Base-by-base conservation (phyloP, 1,140 invertebrate species). In the Copidosoma floridanum region DNA sequence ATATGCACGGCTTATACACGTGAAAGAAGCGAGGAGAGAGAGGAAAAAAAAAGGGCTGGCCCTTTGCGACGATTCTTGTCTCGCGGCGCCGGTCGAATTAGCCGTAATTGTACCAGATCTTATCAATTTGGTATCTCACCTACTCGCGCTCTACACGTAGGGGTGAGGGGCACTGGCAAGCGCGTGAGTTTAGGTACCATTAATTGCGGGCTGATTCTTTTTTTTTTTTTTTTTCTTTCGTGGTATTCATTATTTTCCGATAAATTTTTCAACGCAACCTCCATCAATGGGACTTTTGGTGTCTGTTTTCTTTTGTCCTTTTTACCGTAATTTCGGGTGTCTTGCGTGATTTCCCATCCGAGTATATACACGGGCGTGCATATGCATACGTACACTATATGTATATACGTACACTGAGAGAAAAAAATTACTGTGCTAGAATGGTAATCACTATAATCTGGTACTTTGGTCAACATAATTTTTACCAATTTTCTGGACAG, bases 61-160 rank as follows among this genome's bases (percentile, higher is more conserved):
- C 6, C 16, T 2, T 20, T 44, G 20, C 16, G 16, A 27, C 35
- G 51, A 38, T 53, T n/a, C 11, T 43, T 43, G 40, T 67, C n/a
- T n/a, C 63, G 60, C 61, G 21, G 48, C 69, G 68, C 64, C 68
- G 65, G 64, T 69, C 50, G 71, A 77, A 77, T 77, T 77, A 71
- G 61, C 64, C 64, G 59, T 76, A 77, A 77, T 76, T 75, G 66
- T 64, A 41, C 47, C 47, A 62, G 75, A 76, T 76, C 68, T 66
- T 66, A 76, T 77, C 74, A 60, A 61, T n/a, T n/a, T n/a, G n/a
- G n/a, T n/a, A 51, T 18, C 52, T 47, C 46, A 11, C 24, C 12
- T 20, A 16, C 18, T 27, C 23, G 27, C 16, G n/a, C 16, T n/a
- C n/a, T n/a, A n/a, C n/a, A n/a, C n/a, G n/a, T n/a, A n/a, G n/a